A percentile compares a stretch with the other conserved stretches of the same genome.
Evolutionary conservation across 2,797 vertebrate species (phyloP).

Genomic region (Zenarchopterus dispar): DNA sequence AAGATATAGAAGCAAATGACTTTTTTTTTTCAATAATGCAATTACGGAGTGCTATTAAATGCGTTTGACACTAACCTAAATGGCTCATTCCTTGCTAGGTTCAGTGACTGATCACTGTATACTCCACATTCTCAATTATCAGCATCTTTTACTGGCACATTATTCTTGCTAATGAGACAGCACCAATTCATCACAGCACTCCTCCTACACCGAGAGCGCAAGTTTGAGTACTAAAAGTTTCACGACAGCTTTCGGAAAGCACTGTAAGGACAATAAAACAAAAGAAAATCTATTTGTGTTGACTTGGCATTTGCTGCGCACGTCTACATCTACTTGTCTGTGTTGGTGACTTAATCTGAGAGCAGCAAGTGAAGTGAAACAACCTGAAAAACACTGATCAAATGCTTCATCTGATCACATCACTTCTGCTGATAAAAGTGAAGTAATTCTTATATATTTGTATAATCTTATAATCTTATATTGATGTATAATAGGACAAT

Average conservation of each 20-base stretch:
- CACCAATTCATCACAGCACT: slow-evolving; percentile 21
- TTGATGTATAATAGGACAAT: too few species aligned
- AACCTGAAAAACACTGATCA: too few species aligned
- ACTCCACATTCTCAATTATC: slow-evolving; percentile 14
- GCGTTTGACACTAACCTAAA: slow-evolving; percentile 1
- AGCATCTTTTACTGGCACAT: not conserved
- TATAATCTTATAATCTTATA: too few species aligned
- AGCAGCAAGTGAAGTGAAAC: too few species aligned
- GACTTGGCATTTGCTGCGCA: not conserved
- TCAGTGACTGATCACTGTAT: slow-evolving; percentile 32
- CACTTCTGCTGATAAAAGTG: too few species aligned
- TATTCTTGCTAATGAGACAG: slow-evolving; percentile 5
- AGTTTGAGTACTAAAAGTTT: not conserved
- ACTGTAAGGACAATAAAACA: too few species aligned
- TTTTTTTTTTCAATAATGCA: too few species aligned
- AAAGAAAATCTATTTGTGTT: not conserved
- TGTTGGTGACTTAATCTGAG: too few species aligned
- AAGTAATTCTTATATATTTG: too few species aligned
- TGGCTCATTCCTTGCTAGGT: slow-evolving; percentile 9
- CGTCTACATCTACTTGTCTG: too few species aligned
- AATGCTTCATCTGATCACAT: too few species aligned
- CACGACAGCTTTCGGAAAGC: slow-evolving; percentile 9
- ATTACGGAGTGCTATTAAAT: not conserved
- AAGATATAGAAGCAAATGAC: too few species aligned
- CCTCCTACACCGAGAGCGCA: not conserved